These are phyloP conservation scores for Napeogenes inachia DNA, from an alignment of 2,888 invertebrate species.

Conservation along the genomic window DNA sequence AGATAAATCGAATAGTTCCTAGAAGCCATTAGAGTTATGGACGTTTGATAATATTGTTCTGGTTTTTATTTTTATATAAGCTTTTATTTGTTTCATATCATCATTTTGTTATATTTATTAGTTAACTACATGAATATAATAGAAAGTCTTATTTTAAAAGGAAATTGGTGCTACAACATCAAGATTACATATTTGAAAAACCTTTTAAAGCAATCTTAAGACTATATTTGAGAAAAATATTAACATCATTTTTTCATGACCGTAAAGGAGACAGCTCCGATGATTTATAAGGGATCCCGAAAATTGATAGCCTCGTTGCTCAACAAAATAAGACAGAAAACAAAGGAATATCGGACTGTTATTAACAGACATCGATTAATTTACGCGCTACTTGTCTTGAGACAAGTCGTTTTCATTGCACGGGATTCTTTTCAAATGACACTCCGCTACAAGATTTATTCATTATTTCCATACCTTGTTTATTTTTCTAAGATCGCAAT, in stretches of 20 bases:
- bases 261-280: constrained; percentile 50
- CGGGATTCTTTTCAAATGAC: no score
- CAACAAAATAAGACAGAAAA: constrained; percentile 55
- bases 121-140: no score
- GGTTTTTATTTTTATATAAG: background rate
- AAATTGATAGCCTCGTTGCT: constrained; percentile 62
- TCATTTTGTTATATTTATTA: no score
- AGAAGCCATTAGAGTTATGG: background rate
- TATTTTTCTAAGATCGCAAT: no score
- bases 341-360: constrained; percentile 43
- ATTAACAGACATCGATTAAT: constrained; percentile 33
- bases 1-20: background rate
- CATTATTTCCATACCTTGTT: no score
- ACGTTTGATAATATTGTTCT: background rate
- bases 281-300: constrained; percentile 65
- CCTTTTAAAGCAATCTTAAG: constrained; percentile 8
- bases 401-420: background rate
- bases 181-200: background rate
- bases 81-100: background rate
- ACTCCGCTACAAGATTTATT: no score
- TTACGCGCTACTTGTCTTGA: constrained; percentile 8
- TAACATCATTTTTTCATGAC: constrained; percentile 45
- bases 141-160: no score
- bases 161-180: no score
- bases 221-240: constrained; percentile 45